Base-by-base conservation (phyloP, 1,140 invertebrate genomes). In the Metaphire vulgaris region DNA sequence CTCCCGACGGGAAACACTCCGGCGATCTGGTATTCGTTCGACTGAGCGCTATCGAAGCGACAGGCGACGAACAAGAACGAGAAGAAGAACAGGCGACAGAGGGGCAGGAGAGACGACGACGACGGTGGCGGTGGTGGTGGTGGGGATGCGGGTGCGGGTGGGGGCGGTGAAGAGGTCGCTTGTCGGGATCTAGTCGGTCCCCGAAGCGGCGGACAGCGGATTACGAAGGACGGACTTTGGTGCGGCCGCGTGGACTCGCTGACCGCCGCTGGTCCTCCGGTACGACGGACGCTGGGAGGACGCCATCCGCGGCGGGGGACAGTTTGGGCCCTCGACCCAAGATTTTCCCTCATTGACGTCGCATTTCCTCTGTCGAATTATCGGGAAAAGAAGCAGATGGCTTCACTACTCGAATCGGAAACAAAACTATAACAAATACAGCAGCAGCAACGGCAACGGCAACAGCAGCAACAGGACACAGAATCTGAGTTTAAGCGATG, bases 1-100 rank as follows among this genome's bases (percentile, higher is more conserved):
- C 64, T 74, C 28, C 14, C 26, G 2, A 56, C 26, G 29, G 41
- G 34, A 26, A 74, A 74, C 1, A 74, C 56, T 2, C n/a, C 72
- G 14, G 33, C 72, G 2, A 74, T 41, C 1, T 64, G 33, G n/a
- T 64, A 26, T 26, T 64, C 34, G n/a, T 1, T 6, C 41, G 56
- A 30, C 14, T 34, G n/a, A n/a, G n/a, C n/a, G n/a, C n/a, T n/a
- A n/a, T n/a, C n/a, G n/a, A n/a, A n/a, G n/a, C n/a, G n/a, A n/a
- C n/a, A n/a, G n/a, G n/a, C 12, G n/a, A 56, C 41, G 29, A n/a
- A 31, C 6, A 33, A 28, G 32, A 66, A 1, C 30, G 30, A 66
- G 41, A 66, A 33, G 72, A 29, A 12, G 41, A 21, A 6, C 6
- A 56, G 41, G 41, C 6, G 41, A 56, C 6, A 12, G 41, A 56